Base-by-base conservation (phyloP, 92 coral and sea anemone genomes). In the Diadumene lineata region DNA sequence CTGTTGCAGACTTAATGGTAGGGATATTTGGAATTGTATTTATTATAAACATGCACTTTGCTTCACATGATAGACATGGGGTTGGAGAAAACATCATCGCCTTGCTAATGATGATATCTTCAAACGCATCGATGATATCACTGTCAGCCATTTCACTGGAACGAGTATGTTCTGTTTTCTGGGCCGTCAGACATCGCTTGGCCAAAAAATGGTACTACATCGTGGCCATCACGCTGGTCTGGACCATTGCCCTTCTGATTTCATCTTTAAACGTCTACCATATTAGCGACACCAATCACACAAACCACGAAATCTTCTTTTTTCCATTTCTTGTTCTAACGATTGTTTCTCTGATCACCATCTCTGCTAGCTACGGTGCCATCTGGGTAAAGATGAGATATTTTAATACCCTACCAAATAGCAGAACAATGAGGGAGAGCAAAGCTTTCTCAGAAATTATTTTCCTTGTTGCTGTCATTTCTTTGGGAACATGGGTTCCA, bases 141-240 rank as follows among this genome's bases (percentile, higher is more conserved):
- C 69, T 64, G 29, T 64, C 69, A 9, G 69, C 31, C 1, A 64
- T 64, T 2, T 28, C 69, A 2, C 17, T 64, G 10, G 69, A 64
- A 30, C 29, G 69, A 33, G 43, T 31, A 1, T 30, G n/a, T 29
- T 43, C 44, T 8, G 69, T 64, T 17, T 64, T 64, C 69, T 28
- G 44, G 44, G 43, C 69, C 11, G 1, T 64, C 31, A 43, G 48
- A 8, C 69, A 64, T 29, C 69, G 69, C 30, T 27, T 60, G 66
- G 60, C 60, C 19, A 60, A 24, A 60, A 24, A 24, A 6, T 24
- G 31, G 31, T 27, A 60, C 18, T 60, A 60, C 30, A 22, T 60
- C 27, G 2, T 24, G 2, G 31, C 66, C 10, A 24, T 60, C 4
- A 27, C 7, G 22, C 1, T 60, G 2, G 34, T 24, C 4, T 60